phyloP scores from a whole-genome alignment of 2,113 vertebrate genomes.

The Ictalurus punctatus region DNA sequence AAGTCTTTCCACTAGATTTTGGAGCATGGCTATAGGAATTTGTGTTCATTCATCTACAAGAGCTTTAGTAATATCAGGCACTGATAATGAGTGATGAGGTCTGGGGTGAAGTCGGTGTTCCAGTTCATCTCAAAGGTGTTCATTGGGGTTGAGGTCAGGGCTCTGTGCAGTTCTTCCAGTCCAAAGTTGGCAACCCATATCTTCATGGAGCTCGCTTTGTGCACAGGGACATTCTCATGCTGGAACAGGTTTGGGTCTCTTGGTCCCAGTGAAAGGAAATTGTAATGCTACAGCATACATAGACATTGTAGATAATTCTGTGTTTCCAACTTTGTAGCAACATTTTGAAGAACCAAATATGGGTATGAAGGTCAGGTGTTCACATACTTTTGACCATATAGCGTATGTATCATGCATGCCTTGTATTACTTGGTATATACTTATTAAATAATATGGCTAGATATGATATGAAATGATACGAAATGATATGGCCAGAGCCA shows the following conservation, averaged over 20 bases:
- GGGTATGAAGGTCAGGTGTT: background rate
- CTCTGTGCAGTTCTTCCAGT: background rate
- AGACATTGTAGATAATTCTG: background rate
- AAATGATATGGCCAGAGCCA: too few relatives aligned
- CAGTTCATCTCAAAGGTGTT: background rate
- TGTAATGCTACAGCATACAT: background rate
- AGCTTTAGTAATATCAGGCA: too few relatives aligned
- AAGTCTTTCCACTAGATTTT: too few relatives aligned
- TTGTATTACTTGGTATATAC: background rate
- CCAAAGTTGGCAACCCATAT: background rate
- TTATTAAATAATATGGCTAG: background rate
- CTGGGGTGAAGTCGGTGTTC: background rate
- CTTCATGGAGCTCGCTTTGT: background rate
- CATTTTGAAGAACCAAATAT: too few relatives aligned
- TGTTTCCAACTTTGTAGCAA: background rate
- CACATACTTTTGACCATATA: background rate
- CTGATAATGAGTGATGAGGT: too few relatives aligned
- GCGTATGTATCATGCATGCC: background rate
- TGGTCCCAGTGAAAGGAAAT: background rate
- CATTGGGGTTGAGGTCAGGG: background rate
- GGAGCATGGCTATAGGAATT: too few relatives aligned
- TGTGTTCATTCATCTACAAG: too few relatives aligned
- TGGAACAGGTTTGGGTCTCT: background rate
- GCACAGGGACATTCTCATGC: background rate
- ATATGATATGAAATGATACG: too few relatives aligned